Evolutionary conservation across 2,888 invertebrate genomes (phyloP).

Genomic region (Epistrophe grossulariae): DNA sequence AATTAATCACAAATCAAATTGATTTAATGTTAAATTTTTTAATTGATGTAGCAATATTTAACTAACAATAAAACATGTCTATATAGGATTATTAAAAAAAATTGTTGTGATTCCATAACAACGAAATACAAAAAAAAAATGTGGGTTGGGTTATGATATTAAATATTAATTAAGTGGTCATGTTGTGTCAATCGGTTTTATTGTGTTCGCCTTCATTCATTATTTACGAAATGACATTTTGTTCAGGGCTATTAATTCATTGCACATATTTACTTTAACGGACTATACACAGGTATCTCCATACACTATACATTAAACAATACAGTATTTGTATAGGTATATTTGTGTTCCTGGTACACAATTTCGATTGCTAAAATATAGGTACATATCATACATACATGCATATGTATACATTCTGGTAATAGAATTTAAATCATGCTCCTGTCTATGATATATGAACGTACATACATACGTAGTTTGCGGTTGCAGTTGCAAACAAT

Average conservation of each 20-base stretch:
- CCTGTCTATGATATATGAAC: slow-evolving; percentile 14
- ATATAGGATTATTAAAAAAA: background rate
- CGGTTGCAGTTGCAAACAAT: slow-evolving; percentile 42
- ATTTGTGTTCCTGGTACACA: slow-evolving; percentile 1
- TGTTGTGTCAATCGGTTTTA: slow-evolving; percentile 65
- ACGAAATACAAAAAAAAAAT: background rate
- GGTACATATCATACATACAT: background rate
- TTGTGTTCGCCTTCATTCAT: slow-evolving; percentile 50
- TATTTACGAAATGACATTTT: slow-evolving; percentile 49
- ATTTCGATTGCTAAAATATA: slow-evolving; percentile 31
- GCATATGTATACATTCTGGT: background rate
- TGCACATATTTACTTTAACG: slow-evolving; percentile 30
- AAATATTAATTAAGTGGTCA: slow-evolving; percentile 69
- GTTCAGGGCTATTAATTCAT: slow-evolving; percentile 30
- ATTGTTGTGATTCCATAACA: slow-evolving; percentile 2
- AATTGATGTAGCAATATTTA: background rate
- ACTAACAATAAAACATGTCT: background rate
- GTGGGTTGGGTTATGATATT: slow-evolving; percentile 4
- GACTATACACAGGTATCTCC: background rate
- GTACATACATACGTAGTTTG: slow-evolving; percentile 4
- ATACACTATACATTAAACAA: background rate
- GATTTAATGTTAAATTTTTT: background rate
- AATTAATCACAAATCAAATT: too few relatives aligned
- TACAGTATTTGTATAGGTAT: background rate
- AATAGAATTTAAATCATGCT: slow-evolving; percentile 49